A percentile compares a stretch with the other conserved stretches of the same genome.
Evolutionary conservation across 2,113 vertebrate species (phyloP).

Genomic region (Catharus minimus): DNA sequence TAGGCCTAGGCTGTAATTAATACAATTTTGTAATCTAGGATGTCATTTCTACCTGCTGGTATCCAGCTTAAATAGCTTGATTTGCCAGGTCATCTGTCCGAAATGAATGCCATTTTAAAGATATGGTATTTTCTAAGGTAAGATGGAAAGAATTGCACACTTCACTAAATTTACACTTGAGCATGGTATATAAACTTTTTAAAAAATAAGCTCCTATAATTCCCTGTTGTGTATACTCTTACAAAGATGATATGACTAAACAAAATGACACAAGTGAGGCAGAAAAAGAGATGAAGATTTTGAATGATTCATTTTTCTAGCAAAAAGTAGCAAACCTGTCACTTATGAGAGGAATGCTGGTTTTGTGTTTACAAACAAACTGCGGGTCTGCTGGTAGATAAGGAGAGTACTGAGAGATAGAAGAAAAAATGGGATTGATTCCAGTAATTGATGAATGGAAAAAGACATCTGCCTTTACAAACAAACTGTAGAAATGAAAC

Average conservation of each 20-base stretch:
- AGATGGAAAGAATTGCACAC: neutral
- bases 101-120: neutral
- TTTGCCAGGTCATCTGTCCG: neutral
- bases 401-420: too few relatives aligned
- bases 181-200: neutral
- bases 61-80: neutral
- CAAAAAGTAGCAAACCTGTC: neutral
- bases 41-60: neutral
- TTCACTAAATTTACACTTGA: neutral
- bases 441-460: too few relatives aligned
- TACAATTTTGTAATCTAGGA: neutral
- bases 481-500: too few relatives aligned
- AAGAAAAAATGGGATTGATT: too few relatives aligned
- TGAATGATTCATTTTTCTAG: neutral
- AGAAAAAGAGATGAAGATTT: neutral
- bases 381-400: too few relatives aligned
- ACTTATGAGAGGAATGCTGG: too few relatives aligned
- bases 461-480: too few relatives aligned
- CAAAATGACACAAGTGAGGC: neutral
- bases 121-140: neutral
- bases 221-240: neutral
- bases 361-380: too few relatives aligned
- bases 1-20: neutral
- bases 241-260: neutral
- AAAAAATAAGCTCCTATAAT: neutral